Base-by-base conservation (phyloP, 2,113 vertebrate species). In the Notarius lentiginosus region DNA sequence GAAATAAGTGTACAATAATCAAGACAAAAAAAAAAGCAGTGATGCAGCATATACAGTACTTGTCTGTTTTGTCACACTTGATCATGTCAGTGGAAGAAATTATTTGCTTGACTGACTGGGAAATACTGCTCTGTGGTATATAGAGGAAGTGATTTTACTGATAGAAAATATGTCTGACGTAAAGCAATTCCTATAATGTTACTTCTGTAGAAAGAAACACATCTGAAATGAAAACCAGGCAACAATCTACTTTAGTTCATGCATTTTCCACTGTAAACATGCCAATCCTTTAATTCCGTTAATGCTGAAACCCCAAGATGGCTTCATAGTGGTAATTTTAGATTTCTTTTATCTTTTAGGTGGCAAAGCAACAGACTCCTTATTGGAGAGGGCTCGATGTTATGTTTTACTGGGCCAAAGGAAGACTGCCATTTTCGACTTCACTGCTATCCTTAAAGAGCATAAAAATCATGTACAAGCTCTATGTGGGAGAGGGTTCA, bases 361-460 rank as follows among this genome's bases (percentile, higher is more conserved):
- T 84, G 94, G 95, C 0, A 92, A 89, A 66, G 96, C 95, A 63
- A 90, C 87, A 9, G 96, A 98, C n/a, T 96, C 96, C 2, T 92
- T 99, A 85, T 93, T 99, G 79, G 90, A 94, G 90, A 95, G 98
- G 81, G 98, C 96, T 0, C 94, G 89, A 47, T 99, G 98, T 77
- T 99, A 99, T 0, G 96, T 93, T 51, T 85, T 91, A 84, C 95
- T 99, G 27, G 97, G 97, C 47, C 98, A 97, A 92, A 95, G 94
- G 91, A 99, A 97, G 95, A 99, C 97, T 0, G 97, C 98, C 0
- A 95, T 99, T 91, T 98, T 97, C 90, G 98, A 99, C 88, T 97
- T 97, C 89, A 96, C 95, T 75, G 90, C 95, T 1, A 90, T 96
- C 85, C 93, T 99, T 5, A 97, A 95, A 90, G 94, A 95, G 9